Base-by-base conservation (phyloP, 2,888 invertebrate genomes). In the Caenorhabditis afra region DNA sequence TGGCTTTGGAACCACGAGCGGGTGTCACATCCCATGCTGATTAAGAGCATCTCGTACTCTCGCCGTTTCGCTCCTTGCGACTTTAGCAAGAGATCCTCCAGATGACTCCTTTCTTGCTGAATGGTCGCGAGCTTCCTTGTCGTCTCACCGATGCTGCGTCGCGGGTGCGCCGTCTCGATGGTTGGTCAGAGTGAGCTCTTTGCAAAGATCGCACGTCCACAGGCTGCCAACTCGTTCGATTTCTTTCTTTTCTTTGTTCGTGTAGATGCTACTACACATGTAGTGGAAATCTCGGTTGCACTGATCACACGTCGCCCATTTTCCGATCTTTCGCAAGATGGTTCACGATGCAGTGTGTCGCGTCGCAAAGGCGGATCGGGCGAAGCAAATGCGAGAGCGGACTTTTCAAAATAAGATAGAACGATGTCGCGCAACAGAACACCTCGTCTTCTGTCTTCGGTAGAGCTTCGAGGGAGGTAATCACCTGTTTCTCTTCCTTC, bases 201-300 rank as follows among this genome's bases (percentile, higher is more conserved):
- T n/a, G n/a, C n/a, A n/a, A n/a, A n/a, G n/a, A n/a, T n/a, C n/a
- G n/a, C n/a, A n/a, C n/a, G n/a, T n/a, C n/a, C n/a, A n/a, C n/a
- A n/a, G n/a, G n/a, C n/a, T n/a, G n/a, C n/a, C n/a, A n/a, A n/a
- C n/a, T n/a, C n/a, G n/a, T n/a, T n/a, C n/a, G n/a, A n/a, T n/a
- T n/a, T n/a, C n/a, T n/a, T n/a, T n/a, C n/a, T n/a, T n/a, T n/a
- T n/a, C n/a, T n/a, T n/a, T n/a, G n/a, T n/a, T n/a, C n/a, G n/a
- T n/a, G n/a, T n/a, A n/a, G n/a, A n/a, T n/a, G n/a, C n/a, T n/a
- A n/a, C n/a, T n/a, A n/a, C n/a, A n/a, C n/a, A n/a, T n/a, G n/a
- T n/a, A 59, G 23, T 61, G 61, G 10, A 49, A 61, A 14, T 49
- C 8, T 11, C 14, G 3, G 4, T 47, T 8, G 16, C 61, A 61